Conservation (phyloP, 2,797 vertebrate genomes). For the Gymnothorax reevesii region DNA sequence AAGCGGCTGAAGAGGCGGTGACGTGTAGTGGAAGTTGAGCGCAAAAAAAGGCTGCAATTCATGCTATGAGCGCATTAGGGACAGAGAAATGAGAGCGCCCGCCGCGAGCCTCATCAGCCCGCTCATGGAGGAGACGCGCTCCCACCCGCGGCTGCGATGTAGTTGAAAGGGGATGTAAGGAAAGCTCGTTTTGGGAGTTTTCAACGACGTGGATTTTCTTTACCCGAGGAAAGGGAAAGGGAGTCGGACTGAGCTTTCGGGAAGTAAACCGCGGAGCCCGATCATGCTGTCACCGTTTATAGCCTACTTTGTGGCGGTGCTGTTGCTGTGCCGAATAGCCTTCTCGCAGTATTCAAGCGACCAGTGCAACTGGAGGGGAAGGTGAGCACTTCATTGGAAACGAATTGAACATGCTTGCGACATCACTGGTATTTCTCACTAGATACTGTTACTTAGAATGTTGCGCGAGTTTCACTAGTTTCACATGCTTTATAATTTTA, state of each 20-base stretch:
- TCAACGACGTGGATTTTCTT: constrained; percentile 3
- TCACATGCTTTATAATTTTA: no score
- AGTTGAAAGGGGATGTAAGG: not conserved
- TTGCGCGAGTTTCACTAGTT: not conserved
- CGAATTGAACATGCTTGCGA: not conserved
- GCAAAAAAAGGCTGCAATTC: not conserved
- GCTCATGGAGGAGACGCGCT: not conserved
- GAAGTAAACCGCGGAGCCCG: constrained; percentile 45
- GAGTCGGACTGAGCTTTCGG: constrained; percentile 13
- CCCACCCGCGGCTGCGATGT: constrained; percentile 8
- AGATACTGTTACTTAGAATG: no score
- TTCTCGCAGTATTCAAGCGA: constrained; percentile 89
- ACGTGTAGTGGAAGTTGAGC: constrained; percentile 36
- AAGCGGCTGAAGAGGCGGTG: constrained; percentile 34
- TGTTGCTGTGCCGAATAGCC: constrained; percentile 74
- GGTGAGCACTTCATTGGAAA: constrained; percentile 68
- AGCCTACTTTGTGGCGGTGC: constrained; percentile 69
- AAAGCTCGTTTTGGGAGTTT: not conserved
- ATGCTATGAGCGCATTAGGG: not conserved
- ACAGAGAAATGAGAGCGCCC: not conserved
- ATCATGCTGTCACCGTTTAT: constrained; percentile 75
- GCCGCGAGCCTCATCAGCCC: not conserved
- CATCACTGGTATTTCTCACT: not conserved
- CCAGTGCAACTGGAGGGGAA: constrained; percentile 97
- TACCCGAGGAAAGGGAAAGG: not conserved